These are phyloP conservation scores for Troglohyphantes excavatus DNA, from an alignment of 2,888 invertebrate genomes.

Conservation along the genomic window DNA sequence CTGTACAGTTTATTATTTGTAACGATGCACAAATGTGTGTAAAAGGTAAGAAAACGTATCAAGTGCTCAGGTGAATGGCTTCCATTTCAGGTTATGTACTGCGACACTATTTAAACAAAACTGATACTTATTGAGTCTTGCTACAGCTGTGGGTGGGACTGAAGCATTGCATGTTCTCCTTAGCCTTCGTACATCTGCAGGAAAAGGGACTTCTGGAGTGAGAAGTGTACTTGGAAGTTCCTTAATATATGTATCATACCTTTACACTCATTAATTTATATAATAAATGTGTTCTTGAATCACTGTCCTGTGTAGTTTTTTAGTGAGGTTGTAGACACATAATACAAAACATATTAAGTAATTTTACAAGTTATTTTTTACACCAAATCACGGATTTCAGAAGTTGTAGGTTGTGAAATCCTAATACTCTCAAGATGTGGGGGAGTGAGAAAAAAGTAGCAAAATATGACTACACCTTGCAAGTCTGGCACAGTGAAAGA, in stretches of 20 bases:
- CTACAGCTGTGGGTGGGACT: slow-evolving; percentile 56
- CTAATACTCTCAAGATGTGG: too few species aligned
- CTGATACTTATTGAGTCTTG: neutral
- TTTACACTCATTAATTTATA: slow-evolving; percentile 76
- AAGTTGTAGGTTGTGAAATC: too few species aligned
- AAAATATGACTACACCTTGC: too few species aligned
- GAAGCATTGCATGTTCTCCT: slow-evolving; percentile 61
- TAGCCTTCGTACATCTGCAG: slow-evolving; percentile 58
- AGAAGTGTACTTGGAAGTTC: slow-evolving; percentile 72
- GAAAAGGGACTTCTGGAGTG: slow-evolving; percentile 63
- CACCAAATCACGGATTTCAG: too few species aligned
- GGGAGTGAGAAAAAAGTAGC: too few species aligned
- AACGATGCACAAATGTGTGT: slow-evolving; percentile 74
- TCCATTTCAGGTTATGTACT: slow-evolving; percentile 72
- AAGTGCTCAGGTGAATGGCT: slow-evolving; percentile 78
- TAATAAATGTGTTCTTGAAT: slow-evolving; percentile 69
- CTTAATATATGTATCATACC: slow-evolving; percentile 72
- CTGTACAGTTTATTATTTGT: slow-evolving; percentile 50
- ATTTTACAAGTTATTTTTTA: too few species aligned
- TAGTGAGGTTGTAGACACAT: too few species aligned
- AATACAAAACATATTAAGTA: too few species aligned
- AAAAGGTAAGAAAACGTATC: slow-evolving; percentile 72
- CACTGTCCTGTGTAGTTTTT: slow-evolving; percentile 34
- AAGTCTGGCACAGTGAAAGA: too few species aligned
- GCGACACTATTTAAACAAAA: slow-evolving; percentile 29